phyloP scores from a whole-genome alignment of 1,140 invertebrate genomes.

The Aphelinus certus region DNA sequence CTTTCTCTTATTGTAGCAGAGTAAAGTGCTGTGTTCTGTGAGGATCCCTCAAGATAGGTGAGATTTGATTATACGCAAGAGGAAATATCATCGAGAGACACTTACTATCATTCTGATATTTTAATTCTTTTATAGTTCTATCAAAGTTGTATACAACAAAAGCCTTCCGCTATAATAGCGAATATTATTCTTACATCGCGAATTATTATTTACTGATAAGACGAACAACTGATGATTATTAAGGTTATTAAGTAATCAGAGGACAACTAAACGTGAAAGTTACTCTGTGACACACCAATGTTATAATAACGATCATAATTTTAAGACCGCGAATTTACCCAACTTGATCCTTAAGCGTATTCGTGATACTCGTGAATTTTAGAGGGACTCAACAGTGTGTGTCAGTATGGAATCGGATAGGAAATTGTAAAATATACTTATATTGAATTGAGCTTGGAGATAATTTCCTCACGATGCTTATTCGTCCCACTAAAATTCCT shows the following conservation, averaged over 20 bases:
- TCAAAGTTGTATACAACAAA: constrained; percentile 45
- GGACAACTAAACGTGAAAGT: constrained; percentile 28
- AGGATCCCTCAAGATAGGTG: constrained; percentile 75
- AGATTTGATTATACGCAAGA: constrained; percentile 55
- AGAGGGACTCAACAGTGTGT: constrained; percentile 38
- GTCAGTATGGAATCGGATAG: constrained; percentile 24
- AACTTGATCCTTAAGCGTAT: constrained; percentile 38
- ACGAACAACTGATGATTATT: too few relatives aligned
- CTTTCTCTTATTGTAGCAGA: constrained; percentile 68
- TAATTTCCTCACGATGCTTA: too few relatives aligned
- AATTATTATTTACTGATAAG: neutral
- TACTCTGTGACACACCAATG: constrained; percentile 26
- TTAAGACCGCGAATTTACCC: constrained; percentile 32
- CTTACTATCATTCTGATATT: constrained; percentile 35
- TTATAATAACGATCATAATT: constrained; percentile 19
- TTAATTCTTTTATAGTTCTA: constrained; percentile 42
- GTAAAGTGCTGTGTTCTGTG: constrained; percentile 75
- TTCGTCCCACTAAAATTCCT: constrained; percentile 27
- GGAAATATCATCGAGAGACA: neutral
- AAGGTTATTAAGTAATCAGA: neutral
- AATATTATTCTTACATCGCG: constrained; percentile 32
- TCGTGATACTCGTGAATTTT: constrained; percentile 40
- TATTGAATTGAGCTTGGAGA: constrained; percentile 6
- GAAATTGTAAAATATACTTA: constrained; percentile 24
- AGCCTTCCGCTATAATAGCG: constrained; percentile 45